Evolutionary conservation across 2,113 vertebrate species (phyloP).

Genomic region (Charadrius vociferus): DNA sequence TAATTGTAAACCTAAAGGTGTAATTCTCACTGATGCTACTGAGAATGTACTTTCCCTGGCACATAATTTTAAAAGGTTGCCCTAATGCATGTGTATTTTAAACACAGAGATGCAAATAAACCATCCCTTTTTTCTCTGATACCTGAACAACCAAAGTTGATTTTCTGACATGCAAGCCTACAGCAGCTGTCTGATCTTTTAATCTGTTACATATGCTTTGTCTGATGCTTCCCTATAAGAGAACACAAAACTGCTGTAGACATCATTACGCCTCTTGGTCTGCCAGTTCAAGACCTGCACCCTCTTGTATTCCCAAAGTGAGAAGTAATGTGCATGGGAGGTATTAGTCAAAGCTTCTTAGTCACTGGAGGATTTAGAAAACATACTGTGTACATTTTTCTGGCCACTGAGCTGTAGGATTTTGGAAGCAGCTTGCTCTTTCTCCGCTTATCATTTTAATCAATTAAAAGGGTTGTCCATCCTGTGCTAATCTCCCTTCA

Average conservation of each 20-base stretch:
- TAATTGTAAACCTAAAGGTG: background rate
- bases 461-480: constrained; percentile 24
- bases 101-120: background rate
- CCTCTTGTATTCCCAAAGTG: background rate
- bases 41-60: background rate
- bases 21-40: background rate
- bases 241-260: background rate
- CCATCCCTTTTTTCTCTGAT: background rate
- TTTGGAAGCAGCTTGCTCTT: background rate
- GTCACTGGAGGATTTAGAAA: background rate
- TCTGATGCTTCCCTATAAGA: background rate
- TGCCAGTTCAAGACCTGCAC: background rate
- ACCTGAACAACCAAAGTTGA: constrained; percentile 27
- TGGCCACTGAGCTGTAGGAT: background rate
- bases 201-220: constrained; percentile 7
- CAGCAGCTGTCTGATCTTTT: constrained; percentile 47
- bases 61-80: background rate
- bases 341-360: background rate
- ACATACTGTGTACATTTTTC: background rate
- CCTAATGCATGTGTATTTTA: background rate
- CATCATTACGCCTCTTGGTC: background rate
- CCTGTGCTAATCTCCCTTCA: constrained; percentile 25
- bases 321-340: background rate
- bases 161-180: constrained; percentile 50
- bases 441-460: constrained; percentile 43